Evolutionary conservation across 2,113 vertebrate genomes (phyloP).

Genomic region (Elachura formosa): DNA sequence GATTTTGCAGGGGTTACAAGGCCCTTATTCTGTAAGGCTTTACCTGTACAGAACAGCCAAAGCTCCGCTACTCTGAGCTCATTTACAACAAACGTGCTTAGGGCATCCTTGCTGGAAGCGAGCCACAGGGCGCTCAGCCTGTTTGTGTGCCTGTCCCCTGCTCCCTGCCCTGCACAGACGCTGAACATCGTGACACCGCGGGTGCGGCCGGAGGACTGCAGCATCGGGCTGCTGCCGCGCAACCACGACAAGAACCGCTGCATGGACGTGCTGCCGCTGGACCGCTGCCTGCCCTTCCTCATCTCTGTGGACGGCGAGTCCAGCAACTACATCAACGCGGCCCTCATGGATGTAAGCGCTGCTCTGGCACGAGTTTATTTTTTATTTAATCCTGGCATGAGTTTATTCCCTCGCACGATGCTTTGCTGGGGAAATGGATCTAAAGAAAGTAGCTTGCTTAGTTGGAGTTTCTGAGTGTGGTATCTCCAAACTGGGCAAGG

Average conservation of each 20-base stretch:
- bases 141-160: not conserved
- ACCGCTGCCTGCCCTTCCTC: slow-evolving; percentile 95
- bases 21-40: not conserved
- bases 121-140: not conserved
- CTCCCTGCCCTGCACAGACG: slow-evolving; percentile 72
- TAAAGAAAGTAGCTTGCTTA: not conserved
- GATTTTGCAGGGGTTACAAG: not conserved
- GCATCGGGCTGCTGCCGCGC: slow-evolving; percentile 89
- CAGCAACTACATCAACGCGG: slow-evolving; percentile 96
- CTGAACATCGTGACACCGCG: slow-evolving; percentile 96
- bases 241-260: slow-evolving; percentile 97
- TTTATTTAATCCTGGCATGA: rapidly evolving
- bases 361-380: not conserved
- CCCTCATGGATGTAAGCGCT: slow-evolving; percentile 91
- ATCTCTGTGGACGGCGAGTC: slow-evolving; percentile 96
- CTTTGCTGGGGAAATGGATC: not conserved
- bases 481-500: not conserved
- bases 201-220: slow-evolving; percentile 93
- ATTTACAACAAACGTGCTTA: not conserved
- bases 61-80: not conserved
- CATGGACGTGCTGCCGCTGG: slow-evolving; percentile 91
- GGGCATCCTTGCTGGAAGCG: no score
- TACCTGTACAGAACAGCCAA: not conserved
- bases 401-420: not conserved
- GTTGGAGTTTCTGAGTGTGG: not conserved